Conservation (phyloP, 2,888 invertebrate species). For the Sepiola atlantica region DNA sequence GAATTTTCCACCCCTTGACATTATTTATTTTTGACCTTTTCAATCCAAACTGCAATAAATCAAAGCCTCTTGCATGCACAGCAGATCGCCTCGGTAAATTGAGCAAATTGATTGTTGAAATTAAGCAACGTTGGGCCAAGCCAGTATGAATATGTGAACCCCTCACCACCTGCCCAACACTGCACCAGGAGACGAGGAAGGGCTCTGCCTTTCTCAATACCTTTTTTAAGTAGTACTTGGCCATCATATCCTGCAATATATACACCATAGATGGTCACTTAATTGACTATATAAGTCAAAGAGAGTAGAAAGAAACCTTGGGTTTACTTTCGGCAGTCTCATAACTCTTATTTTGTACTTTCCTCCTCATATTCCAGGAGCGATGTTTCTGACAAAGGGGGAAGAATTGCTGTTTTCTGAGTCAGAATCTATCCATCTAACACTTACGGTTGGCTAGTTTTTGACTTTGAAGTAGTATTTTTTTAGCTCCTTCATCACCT, state of each 20-base stretch:
- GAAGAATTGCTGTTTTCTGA: no score
- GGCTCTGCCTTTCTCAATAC: not conserved
- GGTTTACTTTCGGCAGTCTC: no score
- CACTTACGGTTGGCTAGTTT: no score
- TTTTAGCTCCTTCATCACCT: no score
- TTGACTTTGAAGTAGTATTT: no score
- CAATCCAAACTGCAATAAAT: constrained; percentile 9
- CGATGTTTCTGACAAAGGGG: no score
- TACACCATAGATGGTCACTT: not conserved
- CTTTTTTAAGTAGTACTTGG: not conserved
- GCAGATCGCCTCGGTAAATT: not conserved
- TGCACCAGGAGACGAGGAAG: no score
- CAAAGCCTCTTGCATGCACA: not conserved
- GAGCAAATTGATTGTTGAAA: not conserved
- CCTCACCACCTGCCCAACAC: no score
- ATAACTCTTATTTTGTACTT: no score
- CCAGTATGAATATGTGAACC: not conserved
- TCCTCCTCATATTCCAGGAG: no score
- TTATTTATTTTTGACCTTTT: not conserved
- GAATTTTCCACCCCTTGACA: not conserved
- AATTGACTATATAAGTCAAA: not conserved
- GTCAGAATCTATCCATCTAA: no score
- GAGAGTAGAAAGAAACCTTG: not conserved
- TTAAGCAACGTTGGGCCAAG: not conserved
- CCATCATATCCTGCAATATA: not conserved